phyloP scores from a whole-genome alignment of 1,140 invertebrate genomes.

The Piezodorus guildinii region DNA sequence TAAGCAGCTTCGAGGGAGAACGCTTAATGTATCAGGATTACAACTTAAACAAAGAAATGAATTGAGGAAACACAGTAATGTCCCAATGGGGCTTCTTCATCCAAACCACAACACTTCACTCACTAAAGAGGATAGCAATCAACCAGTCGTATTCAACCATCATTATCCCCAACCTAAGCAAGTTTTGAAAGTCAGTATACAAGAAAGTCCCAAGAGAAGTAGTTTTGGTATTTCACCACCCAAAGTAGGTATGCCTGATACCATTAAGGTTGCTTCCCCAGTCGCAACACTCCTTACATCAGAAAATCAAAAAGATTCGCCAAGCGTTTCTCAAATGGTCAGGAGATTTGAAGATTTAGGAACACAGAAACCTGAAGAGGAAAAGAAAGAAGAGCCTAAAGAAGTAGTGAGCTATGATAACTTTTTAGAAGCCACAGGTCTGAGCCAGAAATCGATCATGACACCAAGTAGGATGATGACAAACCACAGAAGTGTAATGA shows the following conservation, averaged over 20 bases:
- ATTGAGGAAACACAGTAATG: constrained; percentile 18
- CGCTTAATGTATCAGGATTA: constrained; percentile 17
- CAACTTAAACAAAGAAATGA: constrained; percentile 17
- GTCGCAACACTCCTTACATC: constrained; percentile 22
- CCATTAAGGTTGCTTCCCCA: constrained; percentile 25
- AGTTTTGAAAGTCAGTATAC: constrained; percentile 19
- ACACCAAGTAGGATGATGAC: constrained; percentile 55
- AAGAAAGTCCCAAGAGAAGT: constrained; percentile 18
- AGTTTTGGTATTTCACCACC: constrained; percentile 18
- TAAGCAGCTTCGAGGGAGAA: constrained; percentile 21
- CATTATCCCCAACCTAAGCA: constrained; percentile 12
- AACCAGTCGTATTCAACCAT: neutral
- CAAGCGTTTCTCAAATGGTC: constrained; percentile 31
- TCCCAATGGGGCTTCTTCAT: constrained; percentile 20
- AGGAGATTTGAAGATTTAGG: constrained; percentile 29
- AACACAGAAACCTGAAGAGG: constrained; percentile 22
- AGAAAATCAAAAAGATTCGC: constrained; percentile 19
- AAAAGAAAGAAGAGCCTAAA: constrained; percentile 37
- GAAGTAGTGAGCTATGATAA: constrained; percentile 48
- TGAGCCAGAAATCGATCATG: constrained; percentile 68
- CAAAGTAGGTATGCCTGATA: constrained; percentile 18
- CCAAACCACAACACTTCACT: constrained; percentile 21
- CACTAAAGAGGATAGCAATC: neutral
- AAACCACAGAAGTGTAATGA: constrained; percentile 62
- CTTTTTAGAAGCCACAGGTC: constrained; percentile 64